Evolutionary conservation across 2,797 vertebrate genomes (phyloP).

Genomic region (Calcarius lapponicus): DNA sequence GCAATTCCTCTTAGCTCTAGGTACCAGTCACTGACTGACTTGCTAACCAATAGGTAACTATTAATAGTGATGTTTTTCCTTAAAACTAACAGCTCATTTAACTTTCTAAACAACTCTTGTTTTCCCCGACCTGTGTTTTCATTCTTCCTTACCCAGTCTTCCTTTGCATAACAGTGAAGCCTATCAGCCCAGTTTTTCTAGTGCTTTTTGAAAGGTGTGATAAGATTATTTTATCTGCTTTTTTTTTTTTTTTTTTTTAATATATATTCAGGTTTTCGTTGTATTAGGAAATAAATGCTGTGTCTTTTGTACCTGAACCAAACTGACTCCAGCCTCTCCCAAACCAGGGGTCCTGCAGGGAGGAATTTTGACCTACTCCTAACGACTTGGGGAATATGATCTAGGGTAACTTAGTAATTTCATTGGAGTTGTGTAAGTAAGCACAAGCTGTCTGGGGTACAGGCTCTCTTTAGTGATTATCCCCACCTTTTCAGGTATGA

Average conservation of each 20-base stretch:
- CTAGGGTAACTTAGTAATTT: background rate
- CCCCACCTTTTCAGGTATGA: background rate
- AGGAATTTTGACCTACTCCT: background rate
- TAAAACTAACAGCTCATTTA: background rate
- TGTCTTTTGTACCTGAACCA: background rate
- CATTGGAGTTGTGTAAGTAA: background rate
- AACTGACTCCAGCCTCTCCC: background rate
- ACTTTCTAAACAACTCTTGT: background rate
- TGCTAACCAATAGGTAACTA: background rate
- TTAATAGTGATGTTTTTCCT: background rate
- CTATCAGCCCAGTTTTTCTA: background rate
- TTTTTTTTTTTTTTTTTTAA: background rate
- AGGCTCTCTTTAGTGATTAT: background rate
- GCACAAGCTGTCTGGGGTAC: background rate
- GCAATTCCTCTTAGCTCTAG: background rate
- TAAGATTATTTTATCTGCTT: constrained; percentile 4
- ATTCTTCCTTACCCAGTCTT: background rate
- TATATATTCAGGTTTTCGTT: background rate
- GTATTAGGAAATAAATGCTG: background rate
- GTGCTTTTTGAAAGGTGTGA: background rate
- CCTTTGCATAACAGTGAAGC: background rate
- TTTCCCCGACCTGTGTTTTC: background rate
- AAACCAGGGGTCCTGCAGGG: background rate
- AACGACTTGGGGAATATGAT: background rate
- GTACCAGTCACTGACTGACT: background rate